Evolutionary conservation across 2,888 invertebrate species (phyloP).

Genomic region (Apodemia duryi): DNA sequence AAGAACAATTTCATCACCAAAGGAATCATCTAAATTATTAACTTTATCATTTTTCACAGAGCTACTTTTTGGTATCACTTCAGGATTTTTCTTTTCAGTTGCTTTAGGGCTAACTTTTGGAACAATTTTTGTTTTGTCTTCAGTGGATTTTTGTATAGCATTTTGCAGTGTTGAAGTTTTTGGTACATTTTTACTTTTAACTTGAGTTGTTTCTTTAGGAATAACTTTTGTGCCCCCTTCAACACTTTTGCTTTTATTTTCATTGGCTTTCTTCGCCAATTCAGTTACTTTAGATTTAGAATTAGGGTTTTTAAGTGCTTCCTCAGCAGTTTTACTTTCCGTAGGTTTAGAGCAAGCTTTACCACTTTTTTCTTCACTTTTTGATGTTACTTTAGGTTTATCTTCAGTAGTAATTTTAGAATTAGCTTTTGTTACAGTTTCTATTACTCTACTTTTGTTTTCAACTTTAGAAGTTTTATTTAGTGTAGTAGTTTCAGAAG

Average conservation of each 20-base stretch:
- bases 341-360: not conserved
- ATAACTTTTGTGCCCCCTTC: not conserved
- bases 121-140: not conserved
- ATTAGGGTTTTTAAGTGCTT: not conserved
- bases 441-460: not conserved
- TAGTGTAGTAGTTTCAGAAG: not conserved
- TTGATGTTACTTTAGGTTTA: not conserved
- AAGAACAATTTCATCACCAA: constrained; percentile 15
- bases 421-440: not conserved
- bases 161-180: not conserved
- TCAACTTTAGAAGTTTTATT: too few species aligned
- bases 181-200: not conserved
- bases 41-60: not conserved
- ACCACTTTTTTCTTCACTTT: not conserved
- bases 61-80: constrained; percentile 3
- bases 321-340: not conserved
- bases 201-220: not conserved
- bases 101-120: not conserved
- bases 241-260: not conserved
- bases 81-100: not conserved
- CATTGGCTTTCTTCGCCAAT: constrained; percentile 16
- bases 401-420: not conserved
- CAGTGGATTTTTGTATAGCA: not conserved
- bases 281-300: not conserved
- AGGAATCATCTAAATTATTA: not conserved